Base-by-base conservation (phyloP, 2,797 vertebrate genomes). In the Neostethus bicornis region DNA sequence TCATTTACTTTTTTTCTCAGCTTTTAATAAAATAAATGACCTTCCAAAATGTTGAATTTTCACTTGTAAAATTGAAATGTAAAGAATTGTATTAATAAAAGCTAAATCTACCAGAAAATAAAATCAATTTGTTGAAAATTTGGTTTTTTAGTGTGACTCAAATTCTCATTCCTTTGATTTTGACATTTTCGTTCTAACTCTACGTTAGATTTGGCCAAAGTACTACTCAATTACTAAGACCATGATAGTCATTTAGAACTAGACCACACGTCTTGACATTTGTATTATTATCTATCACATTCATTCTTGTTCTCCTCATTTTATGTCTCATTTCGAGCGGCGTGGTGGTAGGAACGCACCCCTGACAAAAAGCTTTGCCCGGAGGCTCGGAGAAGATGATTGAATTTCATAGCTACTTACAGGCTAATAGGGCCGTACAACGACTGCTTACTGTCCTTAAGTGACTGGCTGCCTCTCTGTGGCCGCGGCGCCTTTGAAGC, bases 331-430 rank as follows among this genome's bases (percentile, higher is more conserved):
- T 77, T 77, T 70, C 72, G 34, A 2, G n/a, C 12, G 1, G 66
- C 60, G 4, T 42, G 55, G 66, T 28, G 46, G 50, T 59, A 73
- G 59, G 64, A 83, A 76, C 72, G 57, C 79, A 43, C 78, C 66
- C 73, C 73, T 72, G 81, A 80, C 85, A 85, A 71, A 78, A 80
- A 83, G 81, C 59, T 59, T 72, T 66, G 80, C 84, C 80, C 66
- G 46, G 61, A 83, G 85, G 84, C 79, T 80, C 12, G 14, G 39
- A 29, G 48, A 79, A 85, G 80, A 86, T 87, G 84, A 91, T 87
- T 92, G 87, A 91, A 88, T 92, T 92, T 93, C 87, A 90, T 85
- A 88, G 85, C 89, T 91, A 85, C 89, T 87, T 89, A 85, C 76
- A 53, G 77, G 78, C 86, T 91, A 91, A 89, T 67, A 82, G 87